Evolutionary conservation across 2,888 invertebrate genomes (phyloP), one percentile per base, ranked within the genome.

Genomic region (Tetropium fuscum): DNA sequence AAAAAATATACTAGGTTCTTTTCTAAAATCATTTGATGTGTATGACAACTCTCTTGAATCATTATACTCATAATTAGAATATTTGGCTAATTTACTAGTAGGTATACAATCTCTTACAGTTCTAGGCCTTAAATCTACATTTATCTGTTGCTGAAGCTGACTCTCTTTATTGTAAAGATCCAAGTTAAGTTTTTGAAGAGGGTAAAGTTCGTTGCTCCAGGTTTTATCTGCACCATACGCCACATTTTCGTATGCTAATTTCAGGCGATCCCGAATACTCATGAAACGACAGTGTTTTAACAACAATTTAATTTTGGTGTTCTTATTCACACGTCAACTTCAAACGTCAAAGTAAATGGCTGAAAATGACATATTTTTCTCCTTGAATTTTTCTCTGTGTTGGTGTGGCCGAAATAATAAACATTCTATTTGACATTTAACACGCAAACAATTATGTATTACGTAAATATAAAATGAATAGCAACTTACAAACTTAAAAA

Each of bases 101-200:
- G 90, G 89, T 71, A 90, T 89, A 44, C 86, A 84, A 73, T 89
- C 88, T 74, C 84, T 85, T 25, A 88, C 89, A 63, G 84, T 85
- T 74, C 83, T 80, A 22, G 80, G 76, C 60, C 73, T 72, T 63
- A 68, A 68, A 68, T 73, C 79, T 64, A 74, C 71, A 60, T 66
- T 66, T 47, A 58, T 60, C 20, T 56, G 54, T 51, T 64, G 57
- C 43, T 58, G 43, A 15, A 67, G 56, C 32, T 66, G 63, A 27
- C 63, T 62, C 40, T 69, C 66, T 62, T 66, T 76, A 62, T 58
- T 67, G 64, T 65, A 72, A 66, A 58, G 78, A 64, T 63, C 75
- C 80, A 78, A 72, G 66, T 78, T 78, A 44, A 76, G 72, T 60
- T 70, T 74, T 67, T 77, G 77, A 63, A 74, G 77, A 16, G 47